Evolutionary conservation across 2,113 vertebrate genomes (phyloP).

Genomic region (Xenopus borealis): DNA sequence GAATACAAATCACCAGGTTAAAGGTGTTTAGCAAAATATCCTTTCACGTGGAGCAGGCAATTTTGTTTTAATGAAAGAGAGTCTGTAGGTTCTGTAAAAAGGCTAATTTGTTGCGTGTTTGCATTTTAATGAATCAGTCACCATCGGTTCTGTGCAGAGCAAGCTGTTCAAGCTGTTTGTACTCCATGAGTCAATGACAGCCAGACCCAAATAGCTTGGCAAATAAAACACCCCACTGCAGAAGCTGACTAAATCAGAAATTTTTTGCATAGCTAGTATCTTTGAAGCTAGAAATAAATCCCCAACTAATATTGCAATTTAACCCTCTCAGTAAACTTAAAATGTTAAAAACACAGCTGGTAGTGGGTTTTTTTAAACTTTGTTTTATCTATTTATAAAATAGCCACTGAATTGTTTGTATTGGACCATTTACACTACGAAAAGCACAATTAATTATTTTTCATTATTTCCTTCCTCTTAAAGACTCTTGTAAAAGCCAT

Average conservation of each 20-base stretch:
- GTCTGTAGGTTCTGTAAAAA: slow-evolving; percentile 22
- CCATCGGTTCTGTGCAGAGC: slow-evolving; percentile 4
- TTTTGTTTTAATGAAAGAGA: not conserved
- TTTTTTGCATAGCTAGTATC: not conserved
- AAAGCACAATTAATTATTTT: too few species aligned
- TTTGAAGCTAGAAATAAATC: not conserved
- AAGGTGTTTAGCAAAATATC: too few species aligned
- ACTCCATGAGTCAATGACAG: slow-evolving; percentile 1
- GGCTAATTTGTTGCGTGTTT: slow-evolving; percentile 15
- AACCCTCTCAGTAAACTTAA: too few species aligned
- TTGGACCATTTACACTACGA: too few species aligned
- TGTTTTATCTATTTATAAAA: too few species aligned
- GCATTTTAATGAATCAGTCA: slow-evolving; percentile 40
- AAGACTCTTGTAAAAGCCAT: not conserved
- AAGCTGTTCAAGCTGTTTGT: slow-evolving; percentile 43
- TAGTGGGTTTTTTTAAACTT: not conserved
- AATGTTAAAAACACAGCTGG: too few species aligned
- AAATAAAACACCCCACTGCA: slow-evolving; percentile 3
- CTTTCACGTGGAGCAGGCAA: not conserved
- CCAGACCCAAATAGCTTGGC: slow-evolving; percentile 32
- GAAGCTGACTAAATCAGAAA: slow-evolving; percentile 7
- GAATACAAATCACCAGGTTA: too few species aligned
- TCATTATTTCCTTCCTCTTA: too few species aligned
- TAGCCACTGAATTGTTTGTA: too few species aligned
- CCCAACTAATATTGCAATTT: not conserved